phyloP scores from a whole-genome alignment of 2,888 invertebrate genomes.

The Meghimatium bilineatum region DNA sequence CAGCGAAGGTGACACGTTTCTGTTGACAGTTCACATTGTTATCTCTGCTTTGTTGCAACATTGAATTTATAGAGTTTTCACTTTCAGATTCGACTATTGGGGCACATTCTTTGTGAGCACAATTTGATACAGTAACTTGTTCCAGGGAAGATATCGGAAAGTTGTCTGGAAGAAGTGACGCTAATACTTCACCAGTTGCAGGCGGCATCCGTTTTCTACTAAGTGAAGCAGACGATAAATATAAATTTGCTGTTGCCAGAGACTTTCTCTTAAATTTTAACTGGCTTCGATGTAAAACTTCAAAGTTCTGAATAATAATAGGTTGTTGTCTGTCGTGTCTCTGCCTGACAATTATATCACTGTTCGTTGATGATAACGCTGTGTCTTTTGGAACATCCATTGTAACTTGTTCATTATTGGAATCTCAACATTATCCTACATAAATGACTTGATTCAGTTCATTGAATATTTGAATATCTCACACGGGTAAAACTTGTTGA shows the following conservation, averaged over 20 bases:
- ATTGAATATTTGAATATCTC: too few species aligned
- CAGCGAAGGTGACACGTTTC: not conserved
- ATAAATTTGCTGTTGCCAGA: constrained; percentile 66
- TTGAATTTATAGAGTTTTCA: not conserved
- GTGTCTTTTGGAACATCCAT: too few species aligned
- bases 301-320: constrained; percentile 45
- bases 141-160: not conserved
- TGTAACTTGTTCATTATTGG: too few species aligned
- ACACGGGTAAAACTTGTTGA: too few species aligned
- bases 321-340: constrained; percentile 34
- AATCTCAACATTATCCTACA: too few species aligned
- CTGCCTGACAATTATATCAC: too few species aligned
- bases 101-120: not conserved
- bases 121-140: not conserved
- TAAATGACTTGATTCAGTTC: too few species aligned
- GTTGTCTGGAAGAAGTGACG: not conserved
- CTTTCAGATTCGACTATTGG: too few species aligned
- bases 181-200: not conserved
- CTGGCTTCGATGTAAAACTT: constrained; percentile 12
- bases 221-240: constrained; percentile 62
- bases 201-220: not conserved
- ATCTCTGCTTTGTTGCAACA: not conserved
- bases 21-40: not conserved
- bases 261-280: constrained; percentile 45
- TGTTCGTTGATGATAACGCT: too few species aligned